These are phyloP conservation scores for Lepus europaeus DNA, from an alignment of 2,113 vertebrate species.

Conservation along the genomic window DNA sequence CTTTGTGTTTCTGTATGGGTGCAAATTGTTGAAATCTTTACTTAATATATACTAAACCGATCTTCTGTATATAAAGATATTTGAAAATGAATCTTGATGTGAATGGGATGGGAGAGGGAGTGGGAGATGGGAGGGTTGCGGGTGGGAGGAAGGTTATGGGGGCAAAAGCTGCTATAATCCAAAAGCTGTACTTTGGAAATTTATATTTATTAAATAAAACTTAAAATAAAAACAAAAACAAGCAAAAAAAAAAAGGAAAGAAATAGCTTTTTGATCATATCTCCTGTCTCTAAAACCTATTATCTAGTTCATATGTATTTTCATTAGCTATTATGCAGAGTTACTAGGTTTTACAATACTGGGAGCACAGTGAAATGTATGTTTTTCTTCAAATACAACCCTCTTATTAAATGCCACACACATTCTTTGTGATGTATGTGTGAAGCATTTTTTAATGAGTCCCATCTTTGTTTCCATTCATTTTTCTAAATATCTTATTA, in stretches of 20 bases:
- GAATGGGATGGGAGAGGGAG: too few relatives aligned
- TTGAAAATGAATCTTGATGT: too few relatives aligned
- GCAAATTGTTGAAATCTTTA: too few relatives aligned
- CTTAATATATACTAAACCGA: too few relatives aligned
- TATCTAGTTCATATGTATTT: constrained; percentile 45
- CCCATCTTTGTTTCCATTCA: constrained; percentile 48
- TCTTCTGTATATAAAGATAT: too few relatives aligned
- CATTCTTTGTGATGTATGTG: constrained; percentile 7
- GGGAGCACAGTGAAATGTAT: constrained; percentile 55
- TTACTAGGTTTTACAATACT: constrained; percentile 72
- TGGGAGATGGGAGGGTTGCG: too few relatives aligned
- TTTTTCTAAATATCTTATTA: constrained; percentile 70
- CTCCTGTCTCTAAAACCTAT: constrained; percentile 46
- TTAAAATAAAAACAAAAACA: too few relatives aligned
- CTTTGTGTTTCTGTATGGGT: too few relatives aligned
- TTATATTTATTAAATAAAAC: too few relatives aligned
- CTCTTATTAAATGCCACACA: constrained; percentile 60
- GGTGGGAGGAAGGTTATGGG: too few relatives aligned
- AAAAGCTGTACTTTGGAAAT: too few relatives aligned
- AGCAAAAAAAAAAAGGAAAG: neutral
- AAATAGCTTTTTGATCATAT: constrained; percentile 40
- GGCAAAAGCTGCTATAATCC: too few relatives aligned
- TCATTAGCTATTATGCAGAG: constrained; percentile 65
- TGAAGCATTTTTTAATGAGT: constrained; percentile 64
- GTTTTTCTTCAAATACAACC: constrained; percentile 29